phyloP scores from a whole-genome alignment of 2,797 vertebrate genomes.

The Merluccius polli region DNA sequence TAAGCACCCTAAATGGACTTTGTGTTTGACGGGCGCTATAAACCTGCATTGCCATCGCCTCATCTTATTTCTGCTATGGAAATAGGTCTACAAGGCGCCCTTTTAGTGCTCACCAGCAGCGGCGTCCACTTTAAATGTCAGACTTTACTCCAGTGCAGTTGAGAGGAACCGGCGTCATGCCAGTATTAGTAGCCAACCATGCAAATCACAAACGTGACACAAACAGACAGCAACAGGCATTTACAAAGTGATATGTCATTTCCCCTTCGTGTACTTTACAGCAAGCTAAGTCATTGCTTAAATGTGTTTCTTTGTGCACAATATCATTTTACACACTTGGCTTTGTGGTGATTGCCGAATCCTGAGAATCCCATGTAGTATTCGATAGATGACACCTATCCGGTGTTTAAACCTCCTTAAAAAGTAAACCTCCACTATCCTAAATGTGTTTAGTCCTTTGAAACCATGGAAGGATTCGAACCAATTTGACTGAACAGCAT shows the following conservation, averaged over 20 bases:
- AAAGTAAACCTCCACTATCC: neutral
- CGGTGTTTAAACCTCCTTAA: neutral
- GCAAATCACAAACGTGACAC: neutral
- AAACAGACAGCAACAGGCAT: neutral
- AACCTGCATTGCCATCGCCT: neutral
- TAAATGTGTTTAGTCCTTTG: neutral
- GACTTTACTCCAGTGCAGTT: neutral
- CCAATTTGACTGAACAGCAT: constrained; percentile 42
- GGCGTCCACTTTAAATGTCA: neutral
- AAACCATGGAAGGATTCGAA: constrained; percentile 6
- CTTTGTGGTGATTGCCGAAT: neutral
- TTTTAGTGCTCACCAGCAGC: neutral
- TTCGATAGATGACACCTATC: neutral
- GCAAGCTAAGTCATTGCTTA: neutral
- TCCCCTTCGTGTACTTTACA: neutral
- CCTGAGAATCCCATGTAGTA: neutral
- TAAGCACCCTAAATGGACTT: neutral
- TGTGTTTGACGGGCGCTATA: neutral
- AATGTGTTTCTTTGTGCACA: neutral
- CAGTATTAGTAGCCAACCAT: neutral
- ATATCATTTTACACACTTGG: neutral
- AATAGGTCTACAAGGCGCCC: neutral
- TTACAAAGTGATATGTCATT: neutral
- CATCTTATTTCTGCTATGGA: neutral
- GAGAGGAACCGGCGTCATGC: neutral